Evolutionary conservation across 2,888 invertebrate genomes (phyloP).

Genomic region (Nysson spinosus): DNA sequence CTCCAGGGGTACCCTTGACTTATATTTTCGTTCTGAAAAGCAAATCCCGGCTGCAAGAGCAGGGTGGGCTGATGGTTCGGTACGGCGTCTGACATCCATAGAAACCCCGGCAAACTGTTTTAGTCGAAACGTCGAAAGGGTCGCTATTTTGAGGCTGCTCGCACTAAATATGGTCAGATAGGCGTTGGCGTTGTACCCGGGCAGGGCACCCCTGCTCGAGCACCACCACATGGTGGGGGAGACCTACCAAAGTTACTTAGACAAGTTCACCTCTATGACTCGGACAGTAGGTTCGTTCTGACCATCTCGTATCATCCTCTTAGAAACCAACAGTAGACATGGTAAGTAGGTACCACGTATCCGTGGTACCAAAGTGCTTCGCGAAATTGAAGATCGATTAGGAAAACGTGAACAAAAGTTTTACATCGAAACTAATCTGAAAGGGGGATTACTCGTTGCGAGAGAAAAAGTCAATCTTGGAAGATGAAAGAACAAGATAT

Average conservation of each 20-base stretch:
- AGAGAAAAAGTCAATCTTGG: not conserved
- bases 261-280: constrained; percentile 74
- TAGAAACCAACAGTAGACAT: constrained; percentile 70
- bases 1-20: constrained; percentile 61
- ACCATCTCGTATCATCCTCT: constrained; percentile 74
- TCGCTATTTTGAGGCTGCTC: constrained; percentile 76
- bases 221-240: constrained; percentile 66
- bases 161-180: constrained; percentile 77
- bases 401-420: constrained; percentile 14
- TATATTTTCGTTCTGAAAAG: constrained; percentile 53
- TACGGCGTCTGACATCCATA: constrained; percentile 22
- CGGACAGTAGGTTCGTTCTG: constrained; percentile 76
- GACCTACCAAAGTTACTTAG: constrained; percentile 74
- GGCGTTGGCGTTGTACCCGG: constrained; percentile 71
- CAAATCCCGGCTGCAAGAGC: constrained; percentile 24
- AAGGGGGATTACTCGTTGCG: constrained; percentile 14
- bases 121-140: constrained; percentile 71
- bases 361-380: not conserved
- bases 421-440: not conserved
- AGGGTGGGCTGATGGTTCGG: not conserved
- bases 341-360: constrained; percentile 66
- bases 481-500: no score
- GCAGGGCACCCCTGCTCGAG: constrained; percentile 68
- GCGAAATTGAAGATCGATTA: not conserved
- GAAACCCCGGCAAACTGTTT: constrained; percentile 69